Percentiles rank a stretch among this genome's conserved stretches.
These are phyloP conservation scores for Apeltes quadracus DNA, from an alignment of 2,113 vertebrate species.

Conservation along the genomic window DNA sequence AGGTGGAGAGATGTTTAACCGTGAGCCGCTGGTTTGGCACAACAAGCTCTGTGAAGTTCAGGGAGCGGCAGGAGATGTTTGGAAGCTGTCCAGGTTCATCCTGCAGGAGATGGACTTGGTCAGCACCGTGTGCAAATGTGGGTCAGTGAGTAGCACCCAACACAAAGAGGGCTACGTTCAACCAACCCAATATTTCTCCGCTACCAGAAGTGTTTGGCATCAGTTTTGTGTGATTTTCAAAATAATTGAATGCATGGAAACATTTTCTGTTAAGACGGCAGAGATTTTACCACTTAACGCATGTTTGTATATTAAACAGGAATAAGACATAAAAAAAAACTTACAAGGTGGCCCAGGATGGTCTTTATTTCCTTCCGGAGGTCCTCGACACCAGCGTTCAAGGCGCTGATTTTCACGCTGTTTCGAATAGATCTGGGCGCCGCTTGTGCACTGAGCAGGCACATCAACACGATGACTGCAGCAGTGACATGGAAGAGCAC, in stretches of 20 bases:
- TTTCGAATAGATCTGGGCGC: no score
- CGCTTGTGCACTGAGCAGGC: slow-evolving; percentile 15
- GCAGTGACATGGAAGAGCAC: slow-evolving; percentile 5
- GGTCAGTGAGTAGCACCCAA: not conserved
- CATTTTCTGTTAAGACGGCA: no score
- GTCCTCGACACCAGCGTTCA: accelerated
- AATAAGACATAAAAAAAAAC: not conserved
- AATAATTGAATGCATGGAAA: no score
- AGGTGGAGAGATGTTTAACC: not conserved
- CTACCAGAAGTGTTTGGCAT: not conserved
- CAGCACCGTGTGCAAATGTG: not conserved
- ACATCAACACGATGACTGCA: slow-evolving; percentile 30
- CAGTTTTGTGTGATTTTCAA: no score
- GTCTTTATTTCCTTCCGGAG: accelerated
- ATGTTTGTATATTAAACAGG: not conserved
- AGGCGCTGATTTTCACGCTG: accelerated
- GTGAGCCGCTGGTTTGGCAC: not conserved
- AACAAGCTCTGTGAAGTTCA: not conserved
- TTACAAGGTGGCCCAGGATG: not conserved
- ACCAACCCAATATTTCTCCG: no score
- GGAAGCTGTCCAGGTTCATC: accelerated
- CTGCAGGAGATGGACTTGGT: not conserved
- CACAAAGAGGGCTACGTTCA: not conserved
- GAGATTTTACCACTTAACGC: no score
- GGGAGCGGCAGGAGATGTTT: not conserved